A percentile compares a stretch with the other conserved stretches of the same genome.
phyloP scores from a whole-genome alignment of 2,797 vertebrate species.

The Megaceryle alcyon region DNA sequence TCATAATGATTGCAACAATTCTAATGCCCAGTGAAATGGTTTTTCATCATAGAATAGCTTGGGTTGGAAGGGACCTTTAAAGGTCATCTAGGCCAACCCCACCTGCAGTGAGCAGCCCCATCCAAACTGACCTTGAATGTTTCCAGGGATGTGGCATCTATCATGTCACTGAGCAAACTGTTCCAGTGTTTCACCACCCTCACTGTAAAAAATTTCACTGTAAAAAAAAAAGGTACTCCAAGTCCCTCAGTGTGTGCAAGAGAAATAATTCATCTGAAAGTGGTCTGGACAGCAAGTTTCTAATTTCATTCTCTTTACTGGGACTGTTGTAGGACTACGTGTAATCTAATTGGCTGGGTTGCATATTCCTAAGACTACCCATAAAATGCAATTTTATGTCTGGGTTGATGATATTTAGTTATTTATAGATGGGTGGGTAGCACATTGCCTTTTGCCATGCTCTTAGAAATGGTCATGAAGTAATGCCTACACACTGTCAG shows the following conservation, averaged over 20 bases:
- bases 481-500: not conserved
- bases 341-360: slow-evolving; percentile 37
- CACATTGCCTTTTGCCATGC: slow-evolving; percentile 1
- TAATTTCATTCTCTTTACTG: slow-evolving; percentile 62
- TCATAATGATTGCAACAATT: not conserved
- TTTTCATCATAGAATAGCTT: not conserved
- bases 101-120: not conserved
- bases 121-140: not conserved
- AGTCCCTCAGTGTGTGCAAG: not conserved
- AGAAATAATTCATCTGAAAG: slow-evolving; percentile 24
- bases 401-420: slow-evolving; percentile 21
- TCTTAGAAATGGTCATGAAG: slow-evolving; percentile 13
- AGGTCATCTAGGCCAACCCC: not conserved
- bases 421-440: slow-evolving; percentile 44
- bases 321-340: not conserved
- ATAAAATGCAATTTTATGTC: slow-evolving; percentile 44
- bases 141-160: not conserved
- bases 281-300: not conserved
- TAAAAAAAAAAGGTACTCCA: rapidly evolving
- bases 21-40: not conserved
- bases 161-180: not conserved
- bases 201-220: not conserved
- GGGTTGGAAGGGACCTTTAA: not conserved
- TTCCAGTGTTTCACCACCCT: not conserved
- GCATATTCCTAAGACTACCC: not conserved